Base-by-base conservation (phyloP, 2,888 invertebrate genomes). In the Mythimna vitellina region DNA sequence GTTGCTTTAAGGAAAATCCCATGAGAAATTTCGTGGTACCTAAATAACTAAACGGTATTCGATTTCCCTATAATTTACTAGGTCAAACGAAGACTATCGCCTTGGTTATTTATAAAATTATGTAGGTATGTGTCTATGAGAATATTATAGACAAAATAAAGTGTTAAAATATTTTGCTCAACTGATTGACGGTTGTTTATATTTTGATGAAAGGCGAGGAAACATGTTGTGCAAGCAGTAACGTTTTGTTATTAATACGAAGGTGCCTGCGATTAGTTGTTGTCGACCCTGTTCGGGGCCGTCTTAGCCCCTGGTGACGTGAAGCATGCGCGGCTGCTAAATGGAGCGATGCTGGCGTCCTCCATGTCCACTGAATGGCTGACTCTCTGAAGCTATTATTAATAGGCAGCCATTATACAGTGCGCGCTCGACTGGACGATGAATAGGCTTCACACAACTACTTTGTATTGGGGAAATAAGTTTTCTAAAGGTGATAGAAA, bases 281-380 rank as follows among this genome's bases (percentile, higher is more conserved):
- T 62, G 64, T 63, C 64, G 82, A 72, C 76, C 79, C 57, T 65
- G 63, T 70, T 73, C 71, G 42, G 32, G 38, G 51, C 38, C 80
- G 86, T 89, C 89, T 89, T 89, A 82, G 85, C 72, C 81, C 86
- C 85, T 86, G 88, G 84, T 83, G 81, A 83, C 83, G 85, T 89
- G 91, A 92, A 91, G 91, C 92, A 90, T 92, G 91, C 91, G 88
- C 88, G 89, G 89, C 86, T 93, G 93, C 92, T 91, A 90, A 94
- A 92, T 94, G 93, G 92, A 94, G 92, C 94, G 94, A 83, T 86
- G 84, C 89, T 87, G 86, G 80, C 88, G 94, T 91, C 92, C 94
- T 92, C 93, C 88, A 91, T 94, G 91, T 88, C 93, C 92, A 93
- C 87, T 94, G 90, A 93, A 92, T 93, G 92, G 89, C 87, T 88